Evolutionary conservation across 2,888 invertebrate species (phyloP).

Genomic region (Lepidocyrtoides sp.): DNA sequence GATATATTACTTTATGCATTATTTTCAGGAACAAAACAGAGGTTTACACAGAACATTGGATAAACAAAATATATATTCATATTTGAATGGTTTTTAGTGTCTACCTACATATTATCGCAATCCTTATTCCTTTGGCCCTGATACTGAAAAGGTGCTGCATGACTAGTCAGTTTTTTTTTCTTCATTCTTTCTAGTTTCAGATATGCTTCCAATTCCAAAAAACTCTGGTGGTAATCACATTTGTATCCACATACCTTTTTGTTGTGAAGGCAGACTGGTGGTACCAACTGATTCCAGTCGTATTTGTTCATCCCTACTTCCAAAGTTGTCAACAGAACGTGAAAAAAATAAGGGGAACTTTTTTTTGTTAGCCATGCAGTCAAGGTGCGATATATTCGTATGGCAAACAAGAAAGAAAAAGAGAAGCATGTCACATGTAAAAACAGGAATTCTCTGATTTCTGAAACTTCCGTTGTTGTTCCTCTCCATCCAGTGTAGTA

Average conservation of each 20-base stretch:
- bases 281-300: conserved; percentile 47
- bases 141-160: conserved; percentile 35
- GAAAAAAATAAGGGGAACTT: not conserved
- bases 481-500: not conserved
- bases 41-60: not conserved
- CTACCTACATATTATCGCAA: not conserved
- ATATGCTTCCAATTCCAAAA: conserved; percentile 31
- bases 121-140: not conserved
- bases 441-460: conserved; percentile 43
- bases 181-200: no score
- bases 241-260: conserved; percentile 20
- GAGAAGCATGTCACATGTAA: conserved; percentile 30
- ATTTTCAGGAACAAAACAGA: conserved; percentile 10
- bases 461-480: conserved; percentile 28
- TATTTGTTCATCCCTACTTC: not conserved
- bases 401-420: not conserved
- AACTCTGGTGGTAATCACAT: no score
- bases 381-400: conserved; percentile 11
- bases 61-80: not conserved
- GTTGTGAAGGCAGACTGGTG: not conserved
- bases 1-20: not conserved
- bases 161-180: conserved; percentile 25
- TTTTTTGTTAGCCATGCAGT: conserved; percentile 7
- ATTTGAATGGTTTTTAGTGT: no score
- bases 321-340: conserved; percentile 40